Evolutionary conservation across 2,797 vertebrate genomes (phyloP).

Genomic region (Aselliscus stoliczkanus): DNA sequence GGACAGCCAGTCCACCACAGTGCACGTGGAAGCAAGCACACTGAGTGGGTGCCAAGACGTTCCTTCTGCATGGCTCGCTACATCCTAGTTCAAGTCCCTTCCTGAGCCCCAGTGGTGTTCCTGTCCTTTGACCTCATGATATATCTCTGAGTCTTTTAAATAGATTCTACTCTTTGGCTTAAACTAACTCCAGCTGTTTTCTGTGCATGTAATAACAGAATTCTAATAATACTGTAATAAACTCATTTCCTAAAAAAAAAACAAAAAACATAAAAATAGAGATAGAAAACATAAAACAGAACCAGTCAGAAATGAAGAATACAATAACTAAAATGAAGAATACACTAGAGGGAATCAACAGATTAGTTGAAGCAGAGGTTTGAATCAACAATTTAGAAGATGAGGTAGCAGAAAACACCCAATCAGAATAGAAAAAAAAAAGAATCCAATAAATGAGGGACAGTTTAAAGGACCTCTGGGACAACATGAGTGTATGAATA

Average conservation of each 20-base stretch:
- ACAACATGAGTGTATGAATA: too few species aligned
- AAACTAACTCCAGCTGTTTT: not conserved
- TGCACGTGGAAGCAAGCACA: not conserved
- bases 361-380: too few species aligned
- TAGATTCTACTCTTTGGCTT: not conserved
- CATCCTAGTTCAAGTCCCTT: not conserved
- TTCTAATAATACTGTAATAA: not conserved
- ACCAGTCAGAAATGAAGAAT: too few species aligned
- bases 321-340: too few species aligned
- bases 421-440: too few species aligned
- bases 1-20: not conserved
- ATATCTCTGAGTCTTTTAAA: not conserved
- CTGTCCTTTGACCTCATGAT: not conserved
- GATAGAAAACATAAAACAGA: too few species aligned
- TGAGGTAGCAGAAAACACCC: too few species aligned
- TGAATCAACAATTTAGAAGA: too few species aligned
- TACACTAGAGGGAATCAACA: too few species aligned
- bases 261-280: too few species aligned
- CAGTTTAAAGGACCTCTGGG: too few species aligned
- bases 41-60: fast-evolving
- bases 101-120: not conserved
- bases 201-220: not conserved
- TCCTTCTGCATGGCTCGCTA: not conserved
- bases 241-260: not conserved
- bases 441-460: too few species aligned